Conservation (phyloP, 2,797 vertebrate genomes). For the Periophthalmus magnuspinnatus region DNA sequence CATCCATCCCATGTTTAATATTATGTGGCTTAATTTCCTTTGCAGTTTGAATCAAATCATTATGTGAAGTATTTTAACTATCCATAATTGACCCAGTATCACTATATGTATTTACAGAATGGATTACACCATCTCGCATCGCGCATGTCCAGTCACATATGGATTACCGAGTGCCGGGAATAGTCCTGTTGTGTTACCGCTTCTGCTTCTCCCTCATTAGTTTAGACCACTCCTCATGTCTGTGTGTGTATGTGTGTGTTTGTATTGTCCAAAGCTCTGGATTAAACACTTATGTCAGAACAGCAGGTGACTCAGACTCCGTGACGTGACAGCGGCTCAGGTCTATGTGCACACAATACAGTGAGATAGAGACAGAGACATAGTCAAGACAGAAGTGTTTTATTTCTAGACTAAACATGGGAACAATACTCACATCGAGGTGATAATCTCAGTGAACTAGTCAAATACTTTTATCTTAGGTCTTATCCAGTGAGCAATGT, state of each 20-base stretch:
- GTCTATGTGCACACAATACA: neutral
- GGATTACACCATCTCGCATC: constrained; percentile 8
- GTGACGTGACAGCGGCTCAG: constrained; percentile 25
- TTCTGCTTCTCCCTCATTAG: constrained; percentile 1
- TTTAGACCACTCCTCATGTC: constrained; percentile 9
- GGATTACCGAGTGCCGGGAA: constrained; percentile 42
- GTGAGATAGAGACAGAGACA: neutral
- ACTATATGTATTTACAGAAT: neutral
- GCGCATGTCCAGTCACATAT: constrained; percentile 36
- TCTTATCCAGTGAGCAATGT: no score
- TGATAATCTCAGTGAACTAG: no score
- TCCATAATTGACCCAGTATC: neutral
- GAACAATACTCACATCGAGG: no score
- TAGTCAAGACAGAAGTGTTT: no score
- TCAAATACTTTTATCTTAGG: no score
- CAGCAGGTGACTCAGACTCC: constrained; percentile 54
- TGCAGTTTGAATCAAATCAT: no score
- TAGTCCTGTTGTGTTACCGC: constrained; percentile 41
- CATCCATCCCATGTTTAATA: no score
- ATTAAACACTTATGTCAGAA: constrained; percentile 52
- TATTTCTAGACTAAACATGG: no score
- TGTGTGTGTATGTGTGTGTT: constrained; percentile 38
- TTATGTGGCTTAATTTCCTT: no score
- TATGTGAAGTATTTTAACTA: no score
- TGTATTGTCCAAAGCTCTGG: constrained; percentile 36